Evolutionary conservation across 2,888 invertebrate genomes (phyloP).

Genomic region (Eilema sororculum): DNA sequence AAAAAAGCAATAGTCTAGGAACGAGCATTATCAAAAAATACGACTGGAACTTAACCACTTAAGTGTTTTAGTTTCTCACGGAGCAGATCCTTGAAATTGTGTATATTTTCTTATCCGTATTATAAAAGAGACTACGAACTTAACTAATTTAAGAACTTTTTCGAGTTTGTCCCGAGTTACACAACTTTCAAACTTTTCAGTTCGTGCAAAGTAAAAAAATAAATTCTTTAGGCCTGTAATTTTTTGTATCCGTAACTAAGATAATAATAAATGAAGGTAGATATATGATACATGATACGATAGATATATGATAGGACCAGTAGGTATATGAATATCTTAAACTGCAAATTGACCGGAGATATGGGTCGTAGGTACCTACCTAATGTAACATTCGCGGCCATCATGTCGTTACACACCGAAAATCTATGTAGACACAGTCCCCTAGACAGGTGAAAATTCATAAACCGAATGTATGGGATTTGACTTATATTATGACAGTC

Average conservation of each 20-base stretch:
- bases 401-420: too few relatives aligned
- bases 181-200: constrained; percentile 40
- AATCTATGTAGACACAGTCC: too few relatives aligned
- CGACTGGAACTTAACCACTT: constrained; percentile 34
- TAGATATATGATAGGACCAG: too few relatives aligned
- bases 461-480: too few relatives aligned
- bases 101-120: constrained; percentile 38
- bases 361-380: too few relatives aligned
- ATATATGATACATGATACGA: too few relatives aligned
- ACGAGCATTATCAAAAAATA: constrained; percentile 29
- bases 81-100: constrained; percentile 37
- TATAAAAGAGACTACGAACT: constrained; percentile 43
- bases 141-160: constrained; percentile 44
- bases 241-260: not conserved
- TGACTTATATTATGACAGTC: too few relatives aligned
- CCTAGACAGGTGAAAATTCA: too few relatives aligned
- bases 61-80: constrained; percentile 37
- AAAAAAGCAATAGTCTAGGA: constrained; percentile 3
- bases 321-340: not conserved
- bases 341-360: too few relatives aligned
- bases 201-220: constrained; percentile 24
- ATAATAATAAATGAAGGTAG: too few relatives aligned
- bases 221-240: constrained; percentile 7
- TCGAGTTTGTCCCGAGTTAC: constrained; percentile 27
- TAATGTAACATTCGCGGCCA: too few relatives aligned